These are phyloP conservation scores for Drosophila prosaltans DNA, from an alignment of 1,140 invertebrate genomes.

Conservation along the genomic window DNA sequence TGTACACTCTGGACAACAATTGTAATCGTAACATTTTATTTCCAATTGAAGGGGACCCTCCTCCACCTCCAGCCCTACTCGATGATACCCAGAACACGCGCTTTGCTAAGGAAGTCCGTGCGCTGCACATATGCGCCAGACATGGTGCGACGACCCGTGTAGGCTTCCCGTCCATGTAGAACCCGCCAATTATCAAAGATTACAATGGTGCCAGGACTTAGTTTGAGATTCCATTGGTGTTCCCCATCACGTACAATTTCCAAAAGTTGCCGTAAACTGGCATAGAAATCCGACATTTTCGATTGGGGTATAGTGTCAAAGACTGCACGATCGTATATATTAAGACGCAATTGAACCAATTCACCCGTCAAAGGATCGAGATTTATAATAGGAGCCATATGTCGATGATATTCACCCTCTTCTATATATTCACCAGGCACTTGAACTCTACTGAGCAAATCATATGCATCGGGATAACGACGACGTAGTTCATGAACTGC, in stretches of 20 bases:
- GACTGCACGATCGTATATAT: conserved; percentile 88
- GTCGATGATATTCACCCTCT: conserved; percentile 84
- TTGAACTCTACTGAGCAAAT: conserved; percentile 84
- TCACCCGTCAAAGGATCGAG: conserved; percentile 84
- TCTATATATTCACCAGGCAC: conserved; percentile 88
- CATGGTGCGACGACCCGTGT: conserved; percentile 86
- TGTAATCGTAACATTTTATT: conserved; percentile 73
- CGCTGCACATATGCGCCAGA: conserved; percentile 86
- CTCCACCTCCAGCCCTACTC: conserved; percentile 35
- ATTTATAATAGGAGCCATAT: conserved; percentile 84
- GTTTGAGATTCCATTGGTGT: conserved; percentile 85
- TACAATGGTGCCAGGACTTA: conserved; percentile 87
- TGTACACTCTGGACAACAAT: conserved; percentile 62
- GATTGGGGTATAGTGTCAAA: conserved; percentile 84
- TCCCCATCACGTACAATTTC: conserved; percentile 84
- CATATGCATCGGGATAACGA: conserved; percentile 84
- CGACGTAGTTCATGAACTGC: conserved; percentile 85
- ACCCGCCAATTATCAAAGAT: conserved; percentile 91
- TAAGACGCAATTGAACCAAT: conserved; percentile 86
- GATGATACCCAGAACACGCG: conserved; percentile 84
- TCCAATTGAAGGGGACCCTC: neutral
- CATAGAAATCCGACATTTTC: conserved; percentile 86
- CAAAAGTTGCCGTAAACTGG: conserved; percentile 85
- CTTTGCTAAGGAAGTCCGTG: conserved; percentile 86
- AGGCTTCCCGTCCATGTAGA: conserved; percentile 88